Evolutionary conservation across 2,888 invertebrate species (phyloP).

Genomic region (Heteromurus nitidus): DNA sequence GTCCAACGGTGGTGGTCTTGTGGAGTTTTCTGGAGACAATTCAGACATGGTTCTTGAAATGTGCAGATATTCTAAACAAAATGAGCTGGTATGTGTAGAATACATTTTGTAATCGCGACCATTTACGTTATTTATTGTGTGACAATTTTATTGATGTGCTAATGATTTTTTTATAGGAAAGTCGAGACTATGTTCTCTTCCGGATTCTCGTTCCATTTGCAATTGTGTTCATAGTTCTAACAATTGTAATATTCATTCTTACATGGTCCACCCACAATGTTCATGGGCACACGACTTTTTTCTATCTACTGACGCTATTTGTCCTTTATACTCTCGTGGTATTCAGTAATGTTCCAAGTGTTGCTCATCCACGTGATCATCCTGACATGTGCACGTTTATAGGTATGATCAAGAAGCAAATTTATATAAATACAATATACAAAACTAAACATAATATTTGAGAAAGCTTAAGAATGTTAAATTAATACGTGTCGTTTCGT

Average conservation of each 20-base stretch:
- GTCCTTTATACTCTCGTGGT: background rate
- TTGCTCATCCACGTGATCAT: background rate
- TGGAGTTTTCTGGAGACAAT: conserved; percentile 9
- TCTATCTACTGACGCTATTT: conserved; percentile 4
- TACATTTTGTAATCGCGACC: background rate
- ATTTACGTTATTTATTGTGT: background rate
- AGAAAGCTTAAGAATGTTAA: background rate
- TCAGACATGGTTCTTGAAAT: conserved; percentile 1
- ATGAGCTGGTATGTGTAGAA: background rate
- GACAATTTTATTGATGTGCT: background rate
- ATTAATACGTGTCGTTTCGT: background rate
- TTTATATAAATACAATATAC: background rate
- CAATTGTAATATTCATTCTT: conserved; percentile 14
- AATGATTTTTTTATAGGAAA: background rate
- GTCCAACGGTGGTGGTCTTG: background rate
- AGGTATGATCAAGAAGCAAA: background rate
- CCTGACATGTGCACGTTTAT: background rate
- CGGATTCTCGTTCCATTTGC: conserved; percentile 26
- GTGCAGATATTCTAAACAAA: background rate
- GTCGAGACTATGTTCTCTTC: background rate
- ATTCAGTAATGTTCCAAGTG: background rate
- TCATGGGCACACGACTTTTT: conserved; percentile 27
- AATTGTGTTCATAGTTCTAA: conserved; percentile 9
- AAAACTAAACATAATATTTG: background rate
- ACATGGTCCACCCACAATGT: conserved; percentile 18